These are phyloP conservation scores for Amphibalanus amphitrite DNA, from an alignment of 1,140 invertebrate genomes.

Conservation along the genomic window DNA sequence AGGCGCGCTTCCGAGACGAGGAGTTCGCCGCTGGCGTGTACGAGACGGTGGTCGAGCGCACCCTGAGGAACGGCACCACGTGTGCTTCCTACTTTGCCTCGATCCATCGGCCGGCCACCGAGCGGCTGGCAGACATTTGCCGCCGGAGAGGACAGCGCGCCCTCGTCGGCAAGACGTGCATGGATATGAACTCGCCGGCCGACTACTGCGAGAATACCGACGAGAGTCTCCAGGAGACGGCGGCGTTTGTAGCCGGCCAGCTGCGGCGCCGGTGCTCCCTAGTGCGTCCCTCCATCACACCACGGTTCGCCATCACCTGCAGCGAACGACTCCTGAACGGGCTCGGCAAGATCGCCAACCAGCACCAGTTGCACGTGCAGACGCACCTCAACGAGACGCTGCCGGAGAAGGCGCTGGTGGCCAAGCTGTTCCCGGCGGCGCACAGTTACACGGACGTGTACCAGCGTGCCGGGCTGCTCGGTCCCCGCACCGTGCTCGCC, in stretches of 20 bases:
- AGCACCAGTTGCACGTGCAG: slow-evolving; percentile 51
- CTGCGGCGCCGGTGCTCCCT: slow-evolving; percentile 39
- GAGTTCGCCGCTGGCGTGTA: slow-evolving; percentile 54
- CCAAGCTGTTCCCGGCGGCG: slow-evolving; percentile 36
- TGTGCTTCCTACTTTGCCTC: slow-evolving; percentile 66
- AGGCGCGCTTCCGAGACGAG: slow-evolving; percentile 48
- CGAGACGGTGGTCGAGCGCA: slow-evolving; percentile 55
- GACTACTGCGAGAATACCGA: slow-evolving; percentile 38
- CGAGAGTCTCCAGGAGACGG: slow-evolving; percentile 12
- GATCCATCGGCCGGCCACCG: slow-evolving; percentile 49
- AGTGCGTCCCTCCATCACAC: slow-evolving; percentile 63
- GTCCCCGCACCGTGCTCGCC: slow-evolving; percentile 50
- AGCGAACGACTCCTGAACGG: slow-evolving; percentile 45
- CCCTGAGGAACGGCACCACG: slow-evolving; percentile 9
- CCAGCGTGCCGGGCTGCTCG: slow-evolving; percentile 49
- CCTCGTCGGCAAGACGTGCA: slow-evolving; percentile 76
- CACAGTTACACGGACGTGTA: slow-evolving; percentile 56
- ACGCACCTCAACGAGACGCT: slow-evolving; percentile 67
- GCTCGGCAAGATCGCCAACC: slow-evolving; percentile 46
- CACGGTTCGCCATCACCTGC: slow-evolving; percentile 69
- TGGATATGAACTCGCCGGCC: slow-evolving; percentile 44
- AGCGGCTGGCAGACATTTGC: slow-evolving; percentile 47
- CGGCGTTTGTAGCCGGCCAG: slow-evolving; percentile 18
- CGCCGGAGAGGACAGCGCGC: slow-evolving; percentile 54
- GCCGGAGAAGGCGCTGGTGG: slow-evolving; percentile 47